A percentile compares a stretch with the other conserved stretches of the same genome.
These are phyloP conservation scores for Amaurobius ferox DNA, from an alignment of 2,888 invertebrate species.

Conservation along the genomic window DNA sequence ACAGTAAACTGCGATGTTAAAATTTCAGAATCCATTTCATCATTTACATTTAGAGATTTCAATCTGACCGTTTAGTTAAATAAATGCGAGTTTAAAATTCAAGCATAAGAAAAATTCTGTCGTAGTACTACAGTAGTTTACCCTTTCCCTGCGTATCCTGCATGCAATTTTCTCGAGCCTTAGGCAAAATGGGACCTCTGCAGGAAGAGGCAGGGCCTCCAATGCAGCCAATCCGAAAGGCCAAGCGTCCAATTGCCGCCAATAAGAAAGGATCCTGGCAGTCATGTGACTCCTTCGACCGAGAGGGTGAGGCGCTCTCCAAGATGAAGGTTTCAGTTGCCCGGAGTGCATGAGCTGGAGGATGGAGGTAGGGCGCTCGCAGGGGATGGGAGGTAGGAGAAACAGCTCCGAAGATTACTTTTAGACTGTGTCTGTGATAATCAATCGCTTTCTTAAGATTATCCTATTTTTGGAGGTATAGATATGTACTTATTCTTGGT, in stretches of 20 bases:
- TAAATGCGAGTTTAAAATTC: no score
- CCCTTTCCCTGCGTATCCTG: conserved; percentile 13
- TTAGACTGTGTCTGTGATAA: conserved; percentile 9
- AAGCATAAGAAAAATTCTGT: no score
- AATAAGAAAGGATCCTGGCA: not conserved
- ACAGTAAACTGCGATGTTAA: no score
- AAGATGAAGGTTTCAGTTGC: conserved; percentile 23
- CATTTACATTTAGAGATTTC: no score
- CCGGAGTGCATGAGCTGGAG: not conserved
- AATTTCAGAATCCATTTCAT: no score
- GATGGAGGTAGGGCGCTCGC: not conserved
- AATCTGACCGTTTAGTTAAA: no score
- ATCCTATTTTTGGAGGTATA: not conserved
- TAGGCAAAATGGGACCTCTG: not conserved
- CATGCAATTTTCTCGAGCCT: conserved; percentile 23
- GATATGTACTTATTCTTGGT: not conserved
- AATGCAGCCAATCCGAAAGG: conserved; percentile 24
- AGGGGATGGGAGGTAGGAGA: not conserved
- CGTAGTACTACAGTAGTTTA: not conserved
- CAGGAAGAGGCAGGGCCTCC: conserved; percentile 38
- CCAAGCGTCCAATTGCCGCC: not conserved
- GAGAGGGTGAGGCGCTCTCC: conserved; percentile 23
- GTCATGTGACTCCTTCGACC: conserved; percentile 34
- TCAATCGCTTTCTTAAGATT: conserved; percentile 8
- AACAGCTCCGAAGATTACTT: not conserved